Conservation (phyloP, 2,797 vertebrate genomes). For the Siniperca undulata region DNA sequence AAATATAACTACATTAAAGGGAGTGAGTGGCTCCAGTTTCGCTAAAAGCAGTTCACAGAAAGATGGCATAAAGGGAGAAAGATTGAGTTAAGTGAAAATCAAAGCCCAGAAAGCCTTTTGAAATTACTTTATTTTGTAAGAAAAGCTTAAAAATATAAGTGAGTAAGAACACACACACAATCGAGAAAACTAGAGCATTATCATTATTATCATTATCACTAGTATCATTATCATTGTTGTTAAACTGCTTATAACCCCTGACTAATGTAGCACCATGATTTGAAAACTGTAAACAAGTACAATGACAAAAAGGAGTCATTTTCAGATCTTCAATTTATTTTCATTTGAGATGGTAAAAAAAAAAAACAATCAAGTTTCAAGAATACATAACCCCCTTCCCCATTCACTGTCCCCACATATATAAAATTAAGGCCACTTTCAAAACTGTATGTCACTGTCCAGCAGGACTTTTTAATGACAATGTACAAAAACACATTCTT, state of each 20-base stretch:
- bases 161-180: slow-evolving; percentile 73
- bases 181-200: slow-evolving; percentile 69
- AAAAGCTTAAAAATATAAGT: slow-evolving; percentile 68
- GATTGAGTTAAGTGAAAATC: slow-evolving; percentile 61
- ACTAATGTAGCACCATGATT: slow-evolving; percentile 71
- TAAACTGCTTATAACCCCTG: slow-evolving; percentile 53
- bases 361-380: slow-evolving; percentile 84
- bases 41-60: slow-evolving; percentile 8
- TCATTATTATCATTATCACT: slow-evolving; percentile 80
- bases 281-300: slow-evolving; percentile 81
- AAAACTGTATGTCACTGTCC: slow-evolving; percentile 88
- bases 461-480: slow-evolving; percentile 89
- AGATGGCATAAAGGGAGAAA: not conserved
- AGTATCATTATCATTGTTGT: slow-evolving; percentile 81
- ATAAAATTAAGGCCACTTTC: slow-evolving; percentile 88
- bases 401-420: slow-evolving; percentile 84
- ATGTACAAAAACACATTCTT: slow-evolving; percentile 86
- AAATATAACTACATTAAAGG: not conserved
- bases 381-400: slow-evolving; percentile 78
- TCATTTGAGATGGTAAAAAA: slow-evolving; percentile 78
- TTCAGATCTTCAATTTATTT: slow-evolving; percentile 86
- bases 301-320: slow-evolving; percentile 82
- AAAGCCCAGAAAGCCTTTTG: slow-evolving; percentile 77
- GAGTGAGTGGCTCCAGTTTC: not conserved
- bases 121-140: slow-evolving; percentile 83